Evolutionary conservation across 2,797 vertebrate genomes (phyloP), one percentile per base, ranked within the genome.

Genomic region (Eutrigla gurnardus): DNA sequence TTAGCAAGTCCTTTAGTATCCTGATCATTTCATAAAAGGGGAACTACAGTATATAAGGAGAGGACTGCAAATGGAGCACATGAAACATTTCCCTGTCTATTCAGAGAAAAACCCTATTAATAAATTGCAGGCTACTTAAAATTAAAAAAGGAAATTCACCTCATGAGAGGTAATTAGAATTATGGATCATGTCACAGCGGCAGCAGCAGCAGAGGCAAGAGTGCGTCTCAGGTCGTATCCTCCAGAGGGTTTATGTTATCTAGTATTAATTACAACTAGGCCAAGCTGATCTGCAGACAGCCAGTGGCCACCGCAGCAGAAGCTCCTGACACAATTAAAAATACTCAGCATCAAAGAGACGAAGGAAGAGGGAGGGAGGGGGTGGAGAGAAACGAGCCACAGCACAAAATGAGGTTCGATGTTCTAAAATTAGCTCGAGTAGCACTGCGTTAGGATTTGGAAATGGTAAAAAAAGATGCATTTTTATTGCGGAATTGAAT

Each of bases 231-330:
- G 70, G 72, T 57, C 17, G 5, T 4, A 46, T 49, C 63, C 83
- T 82, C 74, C n/a, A 13, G 52, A 80, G 74, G 53, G 49, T 73
- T 84, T 62, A 36, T 65, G 35, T 76, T 72, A 79, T 81, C 53
- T 55, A 58, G 35, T 78, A 82, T 88, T 82, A 82, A 86, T 88
- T 87, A 70, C 47, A 64, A 39, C 62, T 15, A 62, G 72, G 69
- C 35, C 43, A 70, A 72, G 70, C 75, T 46, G 55, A 67, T 77
- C 55, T 64, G 35, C 73, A 67, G 70, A 65, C 66, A 54, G 75
- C 32, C 43, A 47, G 15, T 2, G n/a, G 60, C 60, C 47, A 74
- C 25, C 61, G 49, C 55, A 85, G 63, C 54, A 18, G 43, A 46
- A 70, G 25, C 57, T 79, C 35, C 83, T 39, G 64, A 59, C 70